Percentiles rank a stretch among this genome's conserved stretches.
phyloP scores from a whole-genome alignment of 2,113 vertebrate genomes.

The Elaphurus davidianus region DNA sequence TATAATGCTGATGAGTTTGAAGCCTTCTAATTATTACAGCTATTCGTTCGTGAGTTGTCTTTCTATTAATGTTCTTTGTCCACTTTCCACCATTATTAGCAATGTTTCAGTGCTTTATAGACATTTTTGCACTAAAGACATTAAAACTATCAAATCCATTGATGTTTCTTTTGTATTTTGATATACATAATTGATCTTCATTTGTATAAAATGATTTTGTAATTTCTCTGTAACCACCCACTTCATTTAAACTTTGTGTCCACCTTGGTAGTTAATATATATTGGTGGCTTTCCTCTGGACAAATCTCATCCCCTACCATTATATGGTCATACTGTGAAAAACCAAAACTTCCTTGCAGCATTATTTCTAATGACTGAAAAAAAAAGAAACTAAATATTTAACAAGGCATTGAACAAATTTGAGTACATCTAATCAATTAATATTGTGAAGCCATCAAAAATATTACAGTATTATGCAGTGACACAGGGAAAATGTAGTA shows the following conservation, averaged over 20 bases:
- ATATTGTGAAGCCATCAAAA: not conserved
- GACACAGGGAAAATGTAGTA: not conserved
- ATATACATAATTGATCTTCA: not conserved
- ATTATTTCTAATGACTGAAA: not conserved
- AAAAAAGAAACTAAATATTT: not conserved
- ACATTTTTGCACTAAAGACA: not conserved
- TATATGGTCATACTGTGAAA: not conserved
- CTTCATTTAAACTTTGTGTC: conserved; percentile 7
- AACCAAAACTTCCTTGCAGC: not conserved
- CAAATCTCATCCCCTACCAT: not conserved
- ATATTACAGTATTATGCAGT: not conserved
- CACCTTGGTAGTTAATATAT: not conserved
- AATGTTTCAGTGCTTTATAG: not conserved
- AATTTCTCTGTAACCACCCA: not conserved
- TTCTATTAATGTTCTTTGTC: not conserved
- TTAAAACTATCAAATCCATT: not conserved
- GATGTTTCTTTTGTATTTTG: not conserved
- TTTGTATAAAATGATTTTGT: not conserved
- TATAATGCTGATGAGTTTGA: not conserved
- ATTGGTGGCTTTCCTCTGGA: not conserved
- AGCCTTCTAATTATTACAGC: not conserved
- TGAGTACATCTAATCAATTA: not conserved
- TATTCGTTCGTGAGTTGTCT: conserved; percentile 19
- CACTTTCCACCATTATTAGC: not conserved
- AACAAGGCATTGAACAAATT: not conserved